A percentile compares a stretch with the other conserved stretches of the same genome.
These are phyloP conservation scores for Ommatoiulus sabulosus DNA, from an alignment of 2,888 invertebrate genomes.

Conservation along the genomic window DNA sequence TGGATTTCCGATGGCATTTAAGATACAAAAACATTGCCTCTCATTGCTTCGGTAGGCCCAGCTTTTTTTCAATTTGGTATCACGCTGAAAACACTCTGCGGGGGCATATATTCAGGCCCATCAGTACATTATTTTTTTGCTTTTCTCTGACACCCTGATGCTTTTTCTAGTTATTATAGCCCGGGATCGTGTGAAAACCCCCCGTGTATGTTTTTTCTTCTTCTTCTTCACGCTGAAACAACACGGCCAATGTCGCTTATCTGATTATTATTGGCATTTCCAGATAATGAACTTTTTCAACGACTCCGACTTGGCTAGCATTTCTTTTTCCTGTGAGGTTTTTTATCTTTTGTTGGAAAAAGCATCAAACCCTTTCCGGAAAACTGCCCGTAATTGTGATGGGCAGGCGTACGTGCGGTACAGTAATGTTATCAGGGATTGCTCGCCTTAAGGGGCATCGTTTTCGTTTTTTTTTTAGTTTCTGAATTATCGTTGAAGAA, in stretches of 20 bases:
- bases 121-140: not conserved
- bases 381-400: not conserved
- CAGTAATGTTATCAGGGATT: not conserved
- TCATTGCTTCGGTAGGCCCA: not conserved
- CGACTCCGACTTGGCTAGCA: not conserved
- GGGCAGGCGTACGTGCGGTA: not conserved
- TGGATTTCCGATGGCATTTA: slow-evolving; percentile 14
- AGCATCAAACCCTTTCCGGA: not conserved
- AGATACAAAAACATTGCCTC: not conserved
- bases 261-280: slow-evolving; percentile 39
- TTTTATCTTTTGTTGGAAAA: not conserved
- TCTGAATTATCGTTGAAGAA: not conserved
- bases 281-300: slow-evolving; percentile 39
- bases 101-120: not conserved
- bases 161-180: not conserved
- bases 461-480: not conserved
- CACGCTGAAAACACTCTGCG: not conserved
- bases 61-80: slow-evolving; percentile 11
- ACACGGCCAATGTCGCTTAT: slow-evolving; percentile 6
- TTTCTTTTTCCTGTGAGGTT: not conserved
- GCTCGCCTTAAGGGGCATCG: not conserved
- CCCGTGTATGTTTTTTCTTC: too few relatives aligned
- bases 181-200: not conserved
- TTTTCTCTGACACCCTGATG: not conserved
- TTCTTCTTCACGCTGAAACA: not conserved